A percentile compares a stretch with the other conserved stretches of the same genome.
Evolutionary conservation across 1,140 invertebrate genomes (phyloP).

Genomic region (Prorops nasuta): DNA sequence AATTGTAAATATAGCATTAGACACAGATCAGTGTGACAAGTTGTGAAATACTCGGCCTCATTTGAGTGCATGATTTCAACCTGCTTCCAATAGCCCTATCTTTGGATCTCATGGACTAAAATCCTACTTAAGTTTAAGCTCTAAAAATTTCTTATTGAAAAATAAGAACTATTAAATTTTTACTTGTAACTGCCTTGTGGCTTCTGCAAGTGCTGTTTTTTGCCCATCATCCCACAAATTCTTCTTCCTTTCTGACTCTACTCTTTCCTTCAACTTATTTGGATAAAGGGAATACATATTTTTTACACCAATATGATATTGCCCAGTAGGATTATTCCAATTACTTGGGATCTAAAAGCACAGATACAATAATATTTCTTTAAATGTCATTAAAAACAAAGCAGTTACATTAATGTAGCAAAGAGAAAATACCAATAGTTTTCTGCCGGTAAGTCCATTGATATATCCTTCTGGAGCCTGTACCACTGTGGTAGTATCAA

Average conservation of each 20-base stretch:
- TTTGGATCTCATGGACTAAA: conserved; percentile 39
- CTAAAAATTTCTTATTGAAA: conserved; percentile 3
- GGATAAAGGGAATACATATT: conserved; percentile 86
- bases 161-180: conserved; percentile 2
- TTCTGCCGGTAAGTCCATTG: conserved; percentile 77
- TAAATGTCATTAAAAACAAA: not conserved
- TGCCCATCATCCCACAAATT: conserved; percentile 83
- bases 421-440: not conserved
- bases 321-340: conserved; percentile 82
- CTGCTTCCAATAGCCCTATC: conserved; percentile 36
- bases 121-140: conserved; percentile 24
- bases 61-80: conserved; percentile 40
- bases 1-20: conserved; percentile 52
- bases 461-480: conserved; percentile 74
- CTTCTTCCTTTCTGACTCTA: conserved; percentile 81
- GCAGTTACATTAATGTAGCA: not conserved
- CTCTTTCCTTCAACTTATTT: conserved; percentile 75
- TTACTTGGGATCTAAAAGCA: conserved; percentile 81
- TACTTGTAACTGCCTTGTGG: conserved; percentile 68
- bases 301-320: conserved; percentile 85
- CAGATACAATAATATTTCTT: conserved; percentile 21
- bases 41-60: conserved; percentile 50
- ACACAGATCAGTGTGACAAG: conserved; percentile 30
- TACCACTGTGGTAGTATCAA: conserved; percentile 83
- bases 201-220: conserved; percentile 75